A percentile compares a stretch with the other conserved stretches of the same genome.
phyloP scores from a whole-genome alignment of 2,113 vertebrate genomes.

The Paratilapia polleni region DNA sequence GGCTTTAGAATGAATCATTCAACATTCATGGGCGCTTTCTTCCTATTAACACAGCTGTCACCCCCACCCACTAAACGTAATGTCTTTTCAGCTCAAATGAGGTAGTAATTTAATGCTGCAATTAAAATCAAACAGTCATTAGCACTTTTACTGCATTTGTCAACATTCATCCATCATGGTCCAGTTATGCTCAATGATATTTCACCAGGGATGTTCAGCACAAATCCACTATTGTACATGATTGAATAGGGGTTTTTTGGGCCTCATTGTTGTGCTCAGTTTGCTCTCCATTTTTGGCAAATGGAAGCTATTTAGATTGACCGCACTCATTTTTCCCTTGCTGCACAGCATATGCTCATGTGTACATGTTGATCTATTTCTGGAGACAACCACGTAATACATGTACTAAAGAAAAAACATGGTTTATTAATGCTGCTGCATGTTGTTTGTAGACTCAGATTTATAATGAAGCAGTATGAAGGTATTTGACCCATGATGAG shows the following conservation, averaged over 20 bases:
- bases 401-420: slow-evolving; percentile 20
- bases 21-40: slow-evolving; percentile 24
- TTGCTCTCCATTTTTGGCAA: not conserved
- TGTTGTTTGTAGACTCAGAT: not conserved
- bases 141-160: slow-evolving; percentile 28
- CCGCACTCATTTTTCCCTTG: slow-evolving; percentile 39
- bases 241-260: not conserved
- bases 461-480: not conserved
- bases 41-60: slow-evolving; percentile 34
- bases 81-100: slow-evolving; percentile 23
- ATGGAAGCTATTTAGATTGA: slow-evolving; percentile 32
- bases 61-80: slow-evolving; percentile 12
- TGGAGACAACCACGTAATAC: slow-evolving; percentile 75
- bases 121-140: slow-evolving; percentile 52
- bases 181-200: not conserved
- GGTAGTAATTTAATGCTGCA: slow-evolving; percentile 44
- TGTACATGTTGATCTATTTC: slow-evolving; percentile 66
- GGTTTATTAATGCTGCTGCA: slow-evolving; percentile 50
- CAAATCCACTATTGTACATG: not conserved
- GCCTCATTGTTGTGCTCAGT: not conserved
- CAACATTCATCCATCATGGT: slow-evolving; percentile 2
- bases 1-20: slow-evolving; percentile 36
- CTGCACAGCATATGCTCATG: slow-evolving; percentile 45
- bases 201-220: slow-evolving; percentile 2
- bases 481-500: not conserved